These are phyloP conservation scores for Acleris cristana DNA, from an alignment of 2,888 invertebrate genomes.

Conservation along the genomic window DNA sequence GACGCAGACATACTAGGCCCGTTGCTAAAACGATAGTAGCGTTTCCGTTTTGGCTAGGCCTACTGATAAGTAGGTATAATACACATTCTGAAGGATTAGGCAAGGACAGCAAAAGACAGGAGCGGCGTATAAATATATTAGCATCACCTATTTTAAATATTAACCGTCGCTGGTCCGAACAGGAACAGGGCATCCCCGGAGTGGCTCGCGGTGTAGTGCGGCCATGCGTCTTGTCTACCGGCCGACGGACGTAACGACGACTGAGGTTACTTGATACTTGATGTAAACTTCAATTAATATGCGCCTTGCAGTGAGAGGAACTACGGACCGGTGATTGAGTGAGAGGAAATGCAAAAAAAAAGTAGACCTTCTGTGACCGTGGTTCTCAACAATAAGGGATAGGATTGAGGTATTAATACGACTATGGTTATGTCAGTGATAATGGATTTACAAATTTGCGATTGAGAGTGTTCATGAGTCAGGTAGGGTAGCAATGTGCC, in stretches of 20 bases:
- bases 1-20: too few species aligned
- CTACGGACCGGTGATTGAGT: background rate
- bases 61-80: too few species aligned
- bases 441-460: too few species aligned
- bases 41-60: too few species aligned
- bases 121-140: background rate
- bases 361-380: too few species aligned
- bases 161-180: conserved; percentile 12
- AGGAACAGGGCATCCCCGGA: conserved; percentile 49
- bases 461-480: too few species aligned
- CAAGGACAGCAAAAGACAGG: background rate
- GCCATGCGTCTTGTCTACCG: conserved; percentile 74
- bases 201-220: conserved; percentile 50
- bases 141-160: conserved; percentile 24
- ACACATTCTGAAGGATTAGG: background rate
- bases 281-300: background rate
- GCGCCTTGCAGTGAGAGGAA: background rate
- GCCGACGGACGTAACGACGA: background rate
- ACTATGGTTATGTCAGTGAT: too few species aligned
- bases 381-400: too few species aligned
- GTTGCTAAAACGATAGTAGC: too few species aligned
- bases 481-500: too few species aligned
- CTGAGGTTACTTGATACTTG: conserved; percentile 12
- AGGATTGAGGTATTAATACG: too few species aligned
- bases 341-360: background rate